A percentile compares a stretch with the other conserved stretches of the same genome.
phyloP scores from a whole-genome alignment of 1,140 invertebrate genomes.

The Leptopilina clavipes region DNA sequence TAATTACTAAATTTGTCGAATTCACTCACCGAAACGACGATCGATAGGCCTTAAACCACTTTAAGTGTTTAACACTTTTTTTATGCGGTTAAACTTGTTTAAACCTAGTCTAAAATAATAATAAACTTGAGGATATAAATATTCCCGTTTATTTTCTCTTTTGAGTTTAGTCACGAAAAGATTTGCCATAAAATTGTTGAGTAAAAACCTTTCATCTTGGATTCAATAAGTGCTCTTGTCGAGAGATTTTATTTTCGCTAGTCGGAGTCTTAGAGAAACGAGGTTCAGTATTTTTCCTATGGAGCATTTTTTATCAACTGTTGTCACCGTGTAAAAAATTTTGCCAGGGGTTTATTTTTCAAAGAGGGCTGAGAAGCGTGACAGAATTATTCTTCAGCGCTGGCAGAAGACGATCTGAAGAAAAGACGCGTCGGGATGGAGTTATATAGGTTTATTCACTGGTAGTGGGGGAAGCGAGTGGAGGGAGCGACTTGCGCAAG shows the following conservation, averaged over 20 bases:
- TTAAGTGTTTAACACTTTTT: not conserved
- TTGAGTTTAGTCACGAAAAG: not conserved
- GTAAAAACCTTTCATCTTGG: not conserved
- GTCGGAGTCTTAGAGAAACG: not conserved
- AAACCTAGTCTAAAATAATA: not conserved
- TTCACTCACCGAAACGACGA: constrained; percentile 29
- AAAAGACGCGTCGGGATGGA: no score
- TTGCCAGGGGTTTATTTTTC: no score
- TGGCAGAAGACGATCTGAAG: no score
- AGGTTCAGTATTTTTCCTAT: not conserved
- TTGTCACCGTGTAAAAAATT: no score
- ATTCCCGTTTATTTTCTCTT: not conserved
- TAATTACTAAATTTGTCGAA: not conserved
- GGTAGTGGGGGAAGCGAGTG: no score
- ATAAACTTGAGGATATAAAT: no score
- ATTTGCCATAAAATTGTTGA: not conserved
- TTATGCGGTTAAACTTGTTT: not conserved
- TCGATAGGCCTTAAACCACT: constrained; percentile 3
- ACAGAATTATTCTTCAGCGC: no score
- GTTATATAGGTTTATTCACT: no score
- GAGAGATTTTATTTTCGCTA: not conserved
- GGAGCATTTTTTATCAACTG: no score
- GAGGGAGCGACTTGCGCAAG: no score
- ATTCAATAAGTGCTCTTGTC: not conserved
- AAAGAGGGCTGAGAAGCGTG: no score